phyloP scores from a whole-genome alignment of 2,113 vertebrate genomes.

The Nannospalax galili region DNA sequence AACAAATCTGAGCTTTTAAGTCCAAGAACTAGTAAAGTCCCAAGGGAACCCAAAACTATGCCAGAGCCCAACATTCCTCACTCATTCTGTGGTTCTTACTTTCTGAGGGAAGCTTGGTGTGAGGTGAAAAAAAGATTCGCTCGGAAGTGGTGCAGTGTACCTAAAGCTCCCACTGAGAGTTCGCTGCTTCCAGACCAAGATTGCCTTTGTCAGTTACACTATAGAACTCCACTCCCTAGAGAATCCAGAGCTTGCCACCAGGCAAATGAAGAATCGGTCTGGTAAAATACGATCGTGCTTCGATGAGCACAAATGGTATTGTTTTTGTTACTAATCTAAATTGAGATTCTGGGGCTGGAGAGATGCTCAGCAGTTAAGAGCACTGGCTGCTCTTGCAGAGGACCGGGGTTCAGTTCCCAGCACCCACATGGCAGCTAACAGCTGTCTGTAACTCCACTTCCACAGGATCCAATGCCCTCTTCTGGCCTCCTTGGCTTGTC shows the following conservation, averaged over 20 bases:
- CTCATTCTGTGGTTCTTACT: background rate
- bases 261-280: background rate
- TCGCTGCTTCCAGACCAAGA: background rate
- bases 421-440: too few species aligned
- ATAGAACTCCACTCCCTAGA: background rate
- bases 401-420: too few species aligned
- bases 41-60: background rate
- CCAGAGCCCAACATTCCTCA: background rate
- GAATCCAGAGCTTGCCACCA: background rate
- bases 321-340: constrained; percentile 19
- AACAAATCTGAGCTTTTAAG: background rate
- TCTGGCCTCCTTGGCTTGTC: background rate
- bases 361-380: too few species aligned
- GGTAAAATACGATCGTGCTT: background rate
- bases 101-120: background rate
- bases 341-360: background rate
- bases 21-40: background rate
- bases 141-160: background rate
- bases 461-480: background rate
- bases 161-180: background rate
- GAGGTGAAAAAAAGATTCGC: background rate
- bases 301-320: constrained; percentile 5
- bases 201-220: background rate
- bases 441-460: too few species aligned
- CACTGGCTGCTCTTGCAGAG: too few species aligned